Base-by-base conservation (phyloP, 92 coral and sea anemone species). In the Parazoanthus darwini region DNA sequence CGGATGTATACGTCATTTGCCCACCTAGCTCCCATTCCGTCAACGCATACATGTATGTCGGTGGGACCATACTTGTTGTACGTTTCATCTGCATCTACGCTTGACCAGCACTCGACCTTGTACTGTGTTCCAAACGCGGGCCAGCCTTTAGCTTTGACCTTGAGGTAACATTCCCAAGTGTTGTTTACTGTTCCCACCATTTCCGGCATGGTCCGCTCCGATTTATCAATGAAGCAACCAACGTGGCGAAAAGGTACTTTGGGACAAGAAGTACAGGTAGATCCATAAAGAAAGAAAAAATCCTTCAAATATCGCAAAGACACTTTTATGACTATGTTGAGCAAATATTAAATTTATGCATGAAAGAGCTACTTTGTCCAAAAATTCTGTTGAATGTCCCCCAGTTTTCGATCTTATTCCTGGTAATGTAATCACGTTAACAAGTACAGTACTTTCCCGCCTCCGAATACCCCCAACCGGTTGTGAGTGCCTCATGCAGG, bases 111-210 rank as follows among this genome's bases (percentile, higher is more conserved):
- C 43, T 84, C 87, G 8, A 68, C 9, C 14, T 22, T 22, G 25
- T 1, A 16, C 87, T 84, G 87, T 14, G 87, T 84, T n/a, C 87
- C 87, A 33, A 84, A 84, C 8, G 63, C 87, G 11, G 79, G 79
- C 78, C 79, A 84, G 7, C 48, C 65, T 72, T 54, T 70, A 7
- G 87, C 63, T 71, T 71, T 71, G 54, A 84, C 85, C 74, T 59
- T 37, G 15, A 18, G 85, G 35, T 81, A 81, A 22, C 85, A 81
- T 42, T 81, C 85, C 85, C 85, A 81, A 16, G 85, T 74, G n/a
- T 22, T 58, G 7, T 37, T 81, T 5, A 81, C 85, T 35, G 2
- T 6, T 20, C 33, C 74, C 33, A 81, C 1, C 11, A 1, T 22
- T 20, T 3, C 0, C 5, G 56, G 56, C 85, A 81, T 81, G 74